Base-by-base conservation (phyloP, 2,797 vertebrate genomes). In the Oophaga sylvatica region DNA sequence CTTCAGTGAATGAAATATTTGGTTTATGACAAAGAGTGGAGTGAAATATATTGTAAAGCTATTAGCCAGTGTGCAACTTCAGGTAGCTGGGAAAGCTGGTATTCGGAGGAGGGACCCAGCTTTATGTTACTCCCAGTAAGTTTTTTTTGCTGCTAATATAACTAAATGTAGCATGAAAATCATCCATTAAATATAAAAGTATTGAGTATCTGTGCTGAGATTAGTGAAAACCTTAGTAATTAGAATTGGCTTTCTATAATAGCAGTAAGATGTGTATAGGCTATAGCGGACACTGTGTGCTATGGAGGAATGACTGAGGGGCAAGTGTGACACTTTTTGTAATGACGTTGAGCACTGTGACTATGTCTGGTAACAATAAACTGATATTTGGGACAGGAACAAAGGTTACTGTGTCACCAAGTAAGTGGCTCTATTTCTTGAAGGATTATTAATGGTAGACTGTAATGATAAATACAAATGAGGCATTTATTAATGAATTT, bases 381-480 rank as follows among this genome's bases (percentile, higher is more conserved):
- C 35, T 88, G 22, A 65, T 57, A 31, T 88, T 88, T 81, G 87
- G 87, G 20, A 85, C 56, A 57, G 87, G 87, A 6, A 88, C 87
- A 13, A 35, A 65, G 19, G 76, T 88, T 26, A 71, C 12, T 67
- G 83, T 88, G 67, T 65, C 20, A 65, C 67, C 87, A 80, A 84
- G 87, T 88, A 65, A 88, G 87, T 84, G 6, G n/a, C 35, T 59
- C 35, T 22, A n/a, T 20, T 65, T n/a, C 5, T 81, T n/a, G 11
- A 13, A 63, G 63, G 7, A 17, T 31, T 59, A 19, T 9, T 57
- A 56, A 29, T 53, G 41, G 73, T 53, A 76, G 2, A 20, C 48
- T 56, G 29, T 10, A 57, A 35, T 13, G 13, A 17, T n/a, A 63
- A n/a, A 26, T 29, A 29, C 65, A 53, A 53, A 9, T 53, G 8